A percentile compares a stretch with the other conserved stretches of the same genome.
Conservation (phyloP, 2,797 vertebrate genomes). For the Melanotaenia boesemani region DNA sequence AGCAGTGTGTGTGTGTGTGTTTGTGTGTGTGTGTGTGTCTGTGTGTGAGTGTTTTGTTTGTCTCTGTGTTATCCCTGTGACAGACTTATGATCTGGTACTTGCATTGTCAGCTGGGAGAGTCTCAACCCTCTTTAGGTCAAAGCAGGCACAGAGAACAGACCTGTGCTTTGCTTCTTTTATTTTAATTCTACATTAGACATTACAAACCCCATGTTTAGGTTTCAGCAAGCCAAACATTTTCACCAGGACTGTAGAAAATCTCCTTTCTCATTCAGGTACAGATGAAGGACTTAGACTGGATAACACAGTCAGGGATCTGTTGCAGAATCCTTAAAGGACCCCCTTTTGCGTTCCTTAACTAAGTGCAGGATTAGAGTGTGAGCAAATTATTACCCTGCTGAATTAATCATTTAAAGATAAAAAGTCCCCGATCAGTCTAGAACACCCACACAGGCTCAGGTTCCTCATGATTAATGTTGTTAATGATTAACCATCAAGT, state of each 20-base stretch:
- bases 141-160: neutral
- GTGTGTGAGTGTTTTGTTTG: too few relatives aligned
- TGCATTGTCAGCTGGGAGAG: neutral
- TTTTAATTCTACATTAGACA: neutral
- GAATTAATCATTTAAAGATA: slow-evolving; percentile 68
- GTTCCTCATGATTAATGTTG: slow-evolving; percentile 60
- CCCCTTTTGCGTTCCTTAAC: slow-evolving; percentile 17
- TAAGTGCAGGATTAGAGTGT: slow-evolving; percentile 29
- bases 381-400: slow-evolving; percentile 55
- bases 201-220: neutral
- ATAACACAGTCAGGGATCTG: neutral
- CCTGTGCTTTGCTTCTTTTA: neutral
- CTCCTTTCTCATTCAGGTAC: neutral
- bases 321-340: neutral
- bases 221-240: neutral
- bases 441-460: slow-evolving; percentile 39
- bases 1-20: neutral
- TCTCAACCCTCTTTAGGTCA: neutral
- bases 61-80: too few relatives aligned
- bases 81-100: too few relatives aligned
- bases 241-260: neutral
- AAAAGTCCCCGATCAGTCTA: slow-evolving; percentile 47
- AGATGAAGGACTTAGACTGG: slow-evolving; percentile 4
- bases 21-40: neutral
- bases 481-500: slow-evolving; percentile 64